Base-by-base conservation (phyloP, 2,888 invertebrate species). In the Archips xylosteana region DNA sequence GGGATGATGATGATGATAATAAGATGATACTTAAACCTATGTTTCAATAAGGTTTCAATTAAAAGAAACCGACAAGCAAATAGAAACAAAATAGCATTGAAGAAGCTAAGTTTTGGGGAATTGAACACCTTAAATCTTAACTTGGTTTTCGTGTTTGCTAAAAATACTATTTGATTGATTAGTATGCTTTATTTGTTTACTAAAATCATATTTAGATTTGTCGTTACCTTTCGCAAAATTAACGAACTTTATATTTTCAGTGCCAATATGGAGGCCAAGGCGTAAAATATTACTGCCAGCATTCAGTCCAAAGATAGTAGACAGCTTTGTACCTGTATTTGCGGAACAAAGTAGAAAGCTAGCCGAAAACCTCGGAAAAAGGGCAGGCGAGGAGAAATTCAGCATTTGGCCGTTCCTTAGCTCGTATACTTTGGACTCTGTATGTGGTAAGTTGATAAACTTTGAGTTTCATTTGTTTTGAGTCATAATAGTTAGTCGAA, bases 241-340 rank as follows among this genome's bases (percentile, higher is more conserved):
- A 45, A 45, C 45, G 12, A 51, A 15, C 15, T 6, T 54, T 54
- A 8, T 75, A 68, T 64, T 51, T 73, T 51, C 77, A 94, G 94
- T 94, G 59, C 54, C 90, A 0, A 96, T 96, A 79, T 97, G 96
- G 96, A 92, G 95, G 76, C 87, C 87, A 2, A 92, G 96, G 23
- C 89, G 96, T 5, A 96, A 96, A 85, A 87, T 96, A 71, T 84
- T 96, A 66, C 94, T 96, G 39, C 96, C 96, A 39, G 95, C 96
- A 0, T 97, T 97, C 82, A 96, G 96, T 81, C 96, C 96, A 75
- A 96, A 95, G 83, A 95, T 96, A 75, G 88, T 96, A n/a, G 95
- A 96, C 75, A 95, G 92, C 68, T 97, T 96, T 79, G 91, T 96
- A 2, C 92, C 95, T 2, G 92, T 96, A 0, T 96, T 96, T 85